These are phyloP conservation scores for Gymnothorax javanicus DNA, from an alignment of 2,797 vertebrate genomes.

Conservation along the genomic window DNA sequence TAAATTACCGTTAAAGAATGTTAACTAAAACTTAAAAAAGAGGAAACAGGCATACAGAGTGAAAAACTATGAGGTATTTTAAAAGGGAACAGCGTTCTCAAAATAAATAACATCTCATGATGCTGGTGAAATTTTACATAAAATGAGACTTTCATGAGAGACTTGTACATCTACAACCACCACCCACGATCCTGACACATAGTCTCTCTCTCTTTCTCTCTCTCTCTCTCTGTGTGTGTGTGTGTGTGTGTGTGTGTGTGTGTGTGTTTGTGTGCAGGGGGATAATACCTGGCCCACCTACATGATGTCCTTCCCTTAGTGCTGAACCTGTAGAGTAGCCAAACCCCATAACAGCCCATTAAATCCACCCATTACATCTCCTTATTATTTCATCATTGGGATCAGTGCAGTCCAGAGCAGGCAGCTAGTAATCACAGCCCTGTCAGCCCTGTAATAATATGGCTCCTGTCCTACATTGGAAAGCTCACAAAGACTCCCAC, in stretches of 20 bases:
- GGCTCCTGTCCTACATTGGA: neutral
- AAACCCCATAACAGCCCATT: neutral
- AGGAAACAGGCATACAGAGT: too few species aligned
- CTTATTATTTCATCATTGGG: neutral
- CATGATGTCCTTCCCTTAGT: neutral
- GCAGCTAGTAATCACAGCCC: neutral
- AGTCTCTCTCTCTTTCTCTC: too few species aligned
- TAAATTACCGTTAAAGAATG: neutral
- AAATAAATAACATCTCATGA: too few species aligned
- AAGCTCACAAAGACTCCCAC: neutral
- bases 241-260: neutral
- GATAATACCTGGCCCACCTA: neutral
- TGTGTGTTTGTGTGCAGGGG: neutral
- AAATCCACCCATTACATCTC: neutral
- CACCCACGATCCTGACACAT: too few species aligned
- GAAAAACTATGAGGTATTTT: too few species aligned
- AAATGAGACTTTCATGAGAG: too few species aligned
- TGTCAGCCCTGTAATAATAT: neutral
- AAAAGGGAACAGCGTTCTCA: too few species aligned
- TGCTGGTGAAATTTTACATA: too few species aligned
- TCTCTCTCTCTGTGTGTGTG: too few species aligned
- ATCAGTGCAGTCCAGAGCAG: neutral
- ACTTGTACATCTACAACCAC: too few species aligned
- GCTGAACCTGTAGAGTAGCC: neutral
- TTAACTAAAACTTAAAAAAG: too few species aligned